Evolutionary conservation across 2,113 vertebrate genomes (phyloP).

Genomic region (Tachysurus fulvidraco): DNA sequence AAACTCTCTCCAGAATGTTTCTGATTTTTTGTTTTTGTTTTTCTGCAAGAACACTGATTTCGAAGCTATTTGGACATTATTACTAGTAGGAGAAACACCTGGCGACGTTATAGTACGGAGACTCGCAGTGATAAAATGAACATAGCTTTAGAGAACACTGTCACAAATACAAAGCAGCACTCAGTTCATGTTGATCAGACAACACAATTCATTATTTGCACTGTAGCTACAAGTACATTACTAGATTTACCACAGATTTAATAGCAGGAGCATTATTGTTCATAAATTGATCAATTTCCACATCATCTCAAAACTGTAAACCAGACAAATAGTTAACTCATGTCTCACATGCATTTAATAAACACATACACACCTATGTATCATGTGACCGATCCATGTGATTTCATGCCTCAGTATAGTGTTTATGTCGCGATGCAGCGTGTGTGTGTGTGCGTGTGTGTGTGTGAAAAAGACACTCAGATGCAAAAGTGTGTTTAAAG

Average conservation of each 20-base stretch:
- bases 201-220: not conserved
- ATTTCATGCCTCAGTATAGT: not conserved
- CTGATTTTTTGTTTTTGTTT: no score
- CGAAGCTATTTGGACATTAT: no score
- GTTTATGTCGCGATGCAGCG: not conserved
- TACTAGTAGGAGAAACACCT: no score
- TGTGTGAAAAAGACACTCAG: no score
- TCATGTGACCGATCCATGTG: not conserved
- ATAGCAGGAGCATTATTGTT: not conserved
- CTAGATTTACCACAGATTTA: not conserved
- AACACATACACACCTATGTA: not conserved
- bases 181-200: not conserved
- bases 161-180: not conserved
- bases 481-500: no score
- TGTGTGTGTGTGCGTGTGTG: no score
- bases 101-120: no score
- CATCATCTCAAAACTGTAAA: not conserved
- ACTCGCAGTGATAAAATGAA: no score
- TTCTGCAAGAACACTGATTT: no score
- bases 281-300: not conserved
- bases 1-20: no score
- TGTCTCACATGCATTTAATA: not conserved
- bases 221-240: not conserved
- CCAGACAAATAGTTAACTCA: not conserved
- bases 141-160: not conserved